phyloP scores from a whole-genome alignment of 2,113 vertebrate species.

The Phycodurus eques region DNA sequence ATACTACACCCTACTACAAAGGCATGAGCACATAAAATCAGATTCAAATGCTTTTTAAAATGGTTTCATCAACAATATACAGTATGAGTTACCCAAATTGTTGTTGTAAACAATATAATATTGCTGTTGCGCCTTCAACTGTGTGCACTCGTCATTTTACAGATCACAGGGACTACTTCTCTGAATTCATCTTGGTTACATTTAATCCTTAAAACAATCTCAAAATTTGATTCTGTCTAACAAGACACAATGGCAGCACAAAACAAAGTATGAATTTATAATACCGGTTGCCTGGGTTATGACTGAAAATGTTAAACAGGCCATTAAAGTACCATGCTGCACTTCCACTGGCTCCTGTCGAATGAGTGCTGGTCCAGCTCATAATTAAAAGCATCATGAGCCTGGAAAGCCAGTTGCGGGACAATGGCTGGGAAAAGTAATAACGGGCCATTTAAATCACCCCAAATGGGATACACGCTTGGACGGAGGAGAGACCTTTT shows the following conservation, averaged over 20 bases:
- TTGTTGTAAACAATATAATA: neutral
- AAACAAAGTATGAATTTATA: neutral
- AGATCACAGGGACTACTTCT: neutral
- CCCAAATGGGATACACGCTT: slow-evolving; percentile 64
- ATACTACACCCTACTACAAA: too few relatives aligned
- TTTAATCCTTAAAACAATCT: neutral
- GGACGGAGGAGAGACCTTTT: slow-evolving; percentile 56
- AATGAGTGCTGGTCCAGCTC: slow-evolving; percentile 38
- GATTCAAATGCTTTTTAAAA: too few relatives aligned
- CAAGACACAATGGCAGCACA: neutral
- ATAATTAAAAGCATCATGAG: slow-evolving; percentile 58
- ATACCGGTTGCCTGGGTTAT: slow-evolving; percentile 47
- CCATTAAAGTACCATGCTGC: slow-evolving; percentile 26
- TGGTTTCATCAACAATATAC: too few relatives aligned
- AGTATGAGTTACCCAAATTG: too few relatives aligned
- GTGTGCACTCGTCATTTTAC: neutral
- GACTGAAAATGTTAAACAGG: slow-evolving; percentile 40
- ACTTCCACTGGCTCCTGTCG: slow-evolving; percentile 45
- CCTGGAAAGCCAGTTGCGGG: slow-evolving; percentile 38
- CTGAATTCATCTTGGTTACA: neutral
- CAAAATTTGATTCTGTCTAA: neutral
- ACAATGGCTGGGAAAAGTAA: slow-evolving; percentile 67
- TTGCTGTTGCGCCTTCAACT: neutral
- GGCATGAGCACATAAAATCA: too few relatives aligned
- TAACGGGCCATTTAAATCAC: slow-evolving; percentile 76